Percentiles rank a stretch among this genome's conserved stretches.
phyloP scores from a whole-genome alignment of 2,113 vertebrate species.

The Cyanoderma ruficeps region DNA sequence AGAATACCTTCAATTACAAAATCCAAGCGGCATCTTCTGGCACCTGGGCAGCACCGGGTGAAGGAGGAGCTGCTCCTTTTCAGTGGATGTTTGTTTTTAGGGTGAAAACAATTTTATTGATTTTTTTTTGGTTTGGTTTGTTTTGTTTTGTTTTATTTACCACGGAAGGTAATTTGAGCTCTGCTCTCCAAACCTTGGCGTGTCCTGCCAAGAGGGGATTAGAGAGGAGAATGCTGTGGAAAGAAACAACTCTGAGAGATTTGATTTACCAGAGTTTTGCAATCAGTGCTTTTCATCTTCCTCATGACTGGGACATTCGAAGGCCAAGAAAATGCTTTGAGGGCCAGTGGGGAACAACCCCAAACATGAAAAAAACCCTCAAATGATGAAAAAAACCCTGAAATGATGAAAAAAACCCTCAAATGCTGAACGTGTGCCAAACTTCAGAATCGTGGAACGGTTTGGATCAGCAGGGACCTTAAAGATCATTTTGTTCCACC shows the following conservation, averaged over 20 bases:
- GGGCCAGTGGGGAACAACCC: background rate
- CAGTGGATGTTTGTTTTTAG: slow-evolving; percentile 71
- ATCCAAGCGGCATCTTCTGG: slow-evolving; percentile 3
- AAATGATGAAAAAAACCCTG: background rate
- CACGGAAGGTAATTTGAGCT: slow-evolving; percentile 73
- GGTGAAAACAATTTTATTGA: slow-evolving; percentile 43
- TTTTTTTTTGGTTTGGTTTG: background rate
- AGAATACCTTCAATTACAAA: background rate
- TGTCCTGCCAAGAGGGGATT: slow-evolving; percentile 80
- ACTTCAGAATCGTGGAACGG: background rate
- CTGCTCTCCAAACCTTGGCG: slow-evolving; percentile 52
- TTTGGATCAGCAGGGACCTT: background rate
- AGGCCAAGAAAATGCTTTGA: background rate
- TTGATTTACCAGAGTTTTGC: slow-evolving; percentile 68
- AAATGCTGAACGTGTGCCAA: background rate
- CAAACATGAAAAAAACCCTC: background rate
- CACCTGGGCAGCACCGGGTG: background rate
- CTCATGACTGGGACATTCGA: slow-evolving; percentile 28
- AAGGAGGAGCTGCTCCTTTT: background rate
- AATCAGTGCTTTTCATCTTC: slow-evolving; percentile 69
- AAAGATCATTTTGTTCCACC: background rate
- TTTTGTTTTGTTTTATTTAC: slow-evolving; percentile 72
- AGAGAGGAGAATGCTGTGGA: slow-evolving; percentile 62
- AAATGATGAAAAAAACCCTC: background rate
- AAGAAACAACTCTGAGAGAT: slow-evolving; percentile 54